Conservation (phyloP, 64 coral and sea anemone genomes). For the Montipora capricornis region DNA sequence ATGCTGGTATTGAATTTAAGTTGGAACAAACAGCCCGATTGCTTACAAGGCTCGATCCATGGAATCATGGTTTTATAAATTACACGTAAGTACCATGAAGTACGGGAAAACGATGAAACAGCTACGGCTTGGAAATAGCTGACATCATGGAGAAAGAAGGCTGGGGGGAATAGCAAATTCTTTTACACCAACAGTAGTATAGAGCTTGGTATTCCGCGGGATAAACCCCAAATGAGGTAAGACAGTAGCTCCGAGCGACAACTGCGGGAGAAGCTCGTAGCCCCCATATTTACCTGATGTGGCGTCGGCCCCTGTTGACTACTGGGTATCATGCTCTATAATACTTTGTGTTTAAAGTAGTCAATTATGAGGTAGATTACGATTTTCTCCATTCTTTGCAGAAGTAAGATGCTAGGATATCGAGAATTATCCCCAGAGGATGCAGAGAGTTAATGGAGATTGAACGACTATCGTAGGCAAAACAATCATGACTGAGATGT, state of each 20-base stretch:
- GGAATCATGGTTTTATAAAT: conserved; percentile 35
- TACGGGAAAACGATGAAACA: background rate
- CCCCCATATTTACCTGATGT: too few species aligned
- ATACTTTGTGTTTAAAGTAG: too few species aligned
- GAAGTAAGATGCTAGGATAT: conserved; percentile 54
- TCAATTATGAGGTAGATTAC: too few species aligned
- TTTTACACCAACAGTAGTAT: too few species aligned
- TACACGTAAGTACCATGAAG: conserved; percentile 34
- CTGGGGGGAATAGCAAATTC: too few species aligned
- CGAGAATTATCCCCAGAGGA: background rate
- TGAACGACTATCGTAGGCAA: background rate
- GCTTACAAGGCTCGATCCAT: conserved; percentile 35
- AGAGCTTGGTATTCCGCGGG: too few species aligned
- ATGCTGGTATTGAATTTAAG: conserved; percentile 39
- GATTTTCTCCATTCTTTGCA: background rate
- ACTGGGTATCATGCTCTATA: too few species aligned
- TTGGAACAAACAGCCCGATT: conserved; percentile 35
- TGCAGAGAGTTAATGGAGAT: background rate
- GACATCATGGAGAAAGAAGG: too few species aligned
- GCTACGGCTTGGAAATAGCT: background rate
- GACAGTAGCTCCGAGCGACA: too few species aligned
- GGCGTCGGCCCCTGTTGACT: too few species aligned
- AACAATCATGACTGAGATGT: background rate
- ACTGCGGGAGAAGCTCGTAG: too few species aligned
- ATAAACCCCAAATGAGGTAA: too few species aligned